phyloP scores from a whole-genome alignment of 2,797 vertebrate species.

The Phyllotis vaccarum region DNA sequence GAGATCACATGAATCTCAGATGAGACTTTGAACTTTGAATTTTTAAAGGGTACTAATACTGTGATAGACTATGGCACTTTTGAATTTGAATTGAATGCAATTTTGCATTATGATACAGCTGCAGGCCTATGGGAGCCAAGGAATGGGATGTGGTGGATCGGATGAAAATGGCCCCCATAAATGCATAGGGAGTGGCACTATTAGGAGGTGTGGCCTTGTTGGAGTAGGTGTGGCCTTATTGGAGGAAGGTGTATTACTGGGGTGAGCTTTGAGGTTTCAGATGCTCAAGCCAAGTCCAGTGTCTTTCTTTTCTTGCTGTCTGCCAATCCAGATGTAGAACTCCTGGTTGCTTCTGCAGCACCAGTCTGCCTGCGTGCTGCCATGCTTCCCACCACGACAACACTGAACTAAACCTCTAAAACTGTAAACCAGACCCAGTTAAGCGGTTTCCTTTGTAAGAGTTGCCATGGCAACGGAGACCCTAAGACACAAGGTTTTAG shows the following conservation, averaged over 20 bases:
- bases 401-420: background rate
- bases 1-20: background rate
- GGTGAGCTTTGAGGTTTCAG: background rate
- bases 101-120: background rate
- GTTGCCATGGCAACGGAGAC: background rate
- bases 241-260: background rate
- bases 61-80: background rate
- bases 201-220: background rate
- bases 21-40: background rate
- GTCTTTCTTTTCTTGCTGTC: background rate
- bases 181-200: background rate
- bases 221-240: background rate
- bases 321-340: background rate
- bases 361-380: background rate
- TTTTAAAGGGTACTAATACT: background rate
- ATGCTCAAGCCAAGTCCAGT: background rate
- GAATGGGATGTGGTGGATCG: background rate
- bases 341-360: background rate
- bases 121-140: background rate
- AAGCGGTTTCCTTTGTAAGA: background rate
- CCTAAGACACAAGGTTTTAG: background rate
- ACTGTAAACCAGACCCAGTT: background rate
- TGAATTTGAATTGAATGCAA: background rate
- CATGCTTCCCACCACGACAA: background rate
- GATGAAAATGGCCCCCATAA: background rate